These are phyloP conservation scores for Bubalus kerabau DNA, from an alignment of 2,113 vertebrate species.

Conservation along the genomic window DNA sequence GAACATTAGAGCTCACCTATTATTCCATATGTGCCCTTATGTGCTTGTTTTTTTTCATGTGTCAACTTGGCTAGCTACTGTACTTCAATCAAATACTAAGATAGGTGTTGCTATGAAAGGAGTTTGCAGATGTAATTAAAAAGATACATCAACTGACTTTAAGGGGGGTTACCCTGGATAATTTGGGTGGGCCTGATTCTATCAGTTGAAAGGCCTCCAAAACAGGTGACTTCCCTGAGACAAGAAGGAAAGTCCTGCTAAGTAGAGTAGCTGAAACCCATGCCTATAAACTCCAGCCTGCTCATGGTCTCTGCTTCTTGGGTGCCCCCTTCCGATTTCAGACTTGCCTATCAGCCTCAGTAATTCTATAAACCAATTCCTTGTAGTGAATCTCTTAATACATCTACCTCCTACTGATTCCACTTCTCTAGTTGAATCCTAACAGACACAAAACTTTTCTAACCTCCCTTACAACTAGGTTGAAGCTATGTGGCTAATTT, in stretches of 20 bases:
- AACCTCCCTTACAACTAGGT: not conserved
- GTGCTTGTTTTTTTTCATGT: not conserved
- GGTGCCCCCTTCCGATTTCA: not conserved
- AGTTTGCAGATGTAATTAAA: not conserved
- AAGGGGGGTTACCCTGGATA: not conserved
- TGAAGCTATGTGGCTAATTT: not conserved
- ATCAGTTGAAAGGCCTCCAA: not conserved
- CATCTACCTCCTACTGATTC: not conserved
- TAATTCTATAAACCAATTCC: not conserved
- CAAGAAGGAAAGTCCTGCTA: not conserved
- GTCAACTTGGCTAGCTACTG: not conserved
- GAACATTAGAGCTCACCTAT: not conserved
- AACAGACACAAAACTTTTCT: not conserved
- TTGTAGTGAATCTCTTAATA: not conserved
- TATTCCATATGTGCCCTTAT: not conserved
- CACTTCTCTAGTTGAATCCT: not conserved
- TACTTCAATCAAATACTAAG: conserved; percentile 3
- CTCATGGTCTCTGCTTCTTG: not conserved
- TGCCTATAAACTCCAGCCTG: not conserved
- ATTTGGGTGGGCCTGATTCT: not conserved
- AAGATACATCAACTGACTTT: not conserved
- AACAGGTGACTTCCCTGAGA: not conserved
- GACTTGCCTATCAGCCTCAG: not conserved
- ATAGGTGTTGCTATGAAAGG: not conserved
- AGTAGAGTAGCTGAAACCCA: not conserved